A percentile compares a stretch with the other conserved stretches of the same genome.
Conservation (phyloP, 2,113 vertebrate genomes). For the Amia ocellicauda region DNA sequence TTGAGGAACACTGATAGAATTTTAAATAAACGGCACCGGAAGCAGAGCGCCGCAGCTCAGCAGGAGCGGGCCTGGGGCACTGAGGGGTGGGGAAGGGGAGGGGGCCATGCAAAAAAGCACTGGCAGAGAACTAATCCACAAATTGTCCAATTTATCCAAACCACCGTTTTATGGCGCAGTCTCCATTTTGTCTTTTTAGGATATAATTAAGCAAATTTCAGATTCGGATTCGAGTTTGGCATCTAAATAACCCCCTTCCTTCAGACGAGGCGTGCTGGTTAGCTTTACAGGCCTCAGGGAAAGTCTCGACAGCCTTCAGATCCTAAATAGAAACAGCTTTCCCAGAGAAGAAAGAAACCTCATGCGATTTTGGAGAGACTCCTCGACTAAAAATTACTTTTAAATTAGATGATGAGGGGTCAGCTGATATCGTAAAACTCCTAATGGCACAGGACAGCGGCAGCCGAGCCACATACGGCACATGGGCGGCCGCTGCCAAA, state of each 20-base stretch:
- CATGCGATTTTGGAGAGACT: constrained; percentile 3
- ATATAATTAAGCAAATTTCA: constrained; percentile 13
- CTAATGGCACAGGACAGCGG: background rate
- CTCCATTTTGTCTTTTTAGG: constrained; percentile 8
- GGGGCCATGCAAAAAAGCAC: background rate
- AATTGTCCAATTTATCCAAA: constrained; percentile 1
- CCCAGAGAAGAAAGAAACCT: background rate
- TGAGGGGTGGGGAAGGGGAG: background rate
- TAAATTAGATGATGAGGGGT: background rate
- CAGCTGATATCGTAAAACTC: background rate
- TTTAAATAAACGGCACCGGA: no score
- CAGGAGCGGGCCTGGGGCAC: background rate
- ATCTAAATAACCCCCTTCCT: constrained; percentile 11
- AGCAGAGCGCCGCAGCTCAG: no score
- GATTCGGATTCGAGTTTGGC: constrained; percentile 12
- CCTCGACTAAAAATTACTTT: background rate
- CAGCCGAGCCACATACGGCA: background rate
- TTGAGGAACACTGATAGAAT: no score
- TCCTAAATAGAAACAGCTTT: constrained; percentile 13
- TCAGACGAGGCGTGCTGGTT: background rate
- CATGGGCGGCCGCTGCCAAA: background rate
- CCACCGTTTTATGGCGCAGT: background rate
- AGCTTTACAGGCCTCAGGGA: constrained; percentile 2
- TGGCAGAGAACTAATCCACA: constrained; percentile 8
- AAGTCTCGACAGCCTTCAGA: constrained; percentile 5